Evolutionary conservation across 2,888 invertebrate species (phyloP).

Genomic region (Callosobruchus maculatus): DNA sequence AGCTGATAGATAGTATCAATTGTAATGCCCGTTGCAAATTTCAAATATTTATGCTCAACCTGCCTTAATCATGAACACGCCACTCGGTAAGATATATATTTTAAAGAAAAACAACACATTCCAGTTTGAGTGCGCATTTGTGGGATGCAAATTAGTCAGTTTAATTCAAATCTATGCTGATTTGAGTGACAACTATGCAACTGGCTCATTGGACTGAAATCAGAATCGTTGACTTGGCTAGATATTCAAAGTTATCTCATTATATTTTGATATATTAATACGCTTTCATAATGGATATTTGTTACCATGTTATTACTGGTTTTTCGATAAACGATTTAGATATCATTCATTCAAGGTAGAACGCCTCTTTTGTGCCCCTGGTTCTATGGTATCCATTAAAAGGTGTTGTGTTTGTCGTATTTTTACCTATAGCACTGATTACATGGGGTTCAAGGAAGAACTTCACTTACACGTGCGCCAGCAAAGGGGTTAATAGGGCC

Average conservation of each 20-base stretch:
- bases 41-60: background rate
- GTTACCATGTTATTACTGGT: background rate
- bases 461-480: too few relatives aligned
- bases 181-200: slow-evolving; percentile 6
- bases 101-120: slow-evolving; percentile 2
- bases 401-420: background rate
- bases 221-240: background rate
- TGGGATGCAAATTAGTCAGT: slow-evolving; percentile 4
- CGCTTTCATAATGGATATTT: background rate
- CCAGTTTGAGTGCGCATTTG: background rate
- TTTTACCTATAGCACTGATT: background rate
- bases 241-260: background rate
- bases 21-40: background rate
- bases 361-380: background rate
- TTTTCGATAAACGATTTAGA: background rate
- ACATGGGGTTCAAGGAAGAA: background rate
- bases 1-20: background rate
- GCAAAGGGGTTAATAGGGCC: too few relatives aligned
- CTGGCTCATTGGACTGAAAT: slow-evolving; percentile 5
- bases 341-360: background rate
- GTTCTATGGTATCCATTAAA: background rate
- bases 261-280: background rate
- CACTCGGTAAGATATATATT: background rate
- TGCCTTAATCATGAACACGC: background rate
- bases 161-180: slow-evolving; percentile 7